Evolutionary conservation across 1,140 invertebrate species (phyloP), one percentile per base, ranked within the genome.

Genomic region (Bombus waltoni): DNA sequence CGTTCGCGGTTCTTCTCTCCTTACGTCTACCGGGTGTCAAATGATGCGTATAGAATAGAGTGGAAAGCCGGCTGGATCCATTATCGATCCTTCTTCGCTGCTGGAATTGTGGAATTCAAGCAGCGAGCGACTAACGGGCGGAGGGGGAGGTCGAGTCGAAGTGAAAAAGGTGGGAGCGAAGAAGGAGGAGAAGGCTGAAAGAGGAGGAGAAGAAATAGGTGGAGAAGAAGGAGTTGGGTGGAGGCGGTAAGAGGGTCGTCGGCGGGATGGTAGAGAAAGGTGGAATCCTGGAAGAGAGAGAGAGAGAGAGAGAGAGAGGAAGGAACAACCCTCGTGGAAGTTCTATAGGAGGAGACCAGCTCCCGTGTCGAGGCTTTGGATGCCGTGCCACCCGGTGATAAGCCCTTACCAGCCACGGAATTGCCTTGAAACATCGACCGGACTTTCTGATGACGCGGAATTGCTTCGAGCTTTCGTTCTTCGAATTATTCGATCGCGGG

Each of bases 21-120:
- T 90, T 86, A 86, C 91, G 91, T 94, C 93, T 92, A 93, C 93
- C 91, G 92, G 88, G 92, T 94, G 93, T 93, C 93, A 94, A 94
- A 93, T 93, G 93, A 94, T 94, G 93, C 93, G 92, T 93, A 92
- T 92, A 91, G 92, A 94, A 94, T 93, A 90, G 91, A 93, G 92
- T 93, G 90, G 90, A 94, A 92, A 93, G 92, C 91, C 90, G 87
- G 88, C 83, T 88, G 87, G 92, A 93, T 94, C 93, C 90, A 94
- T 94, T 94, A 94, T 94, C 90, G 93, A 94, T 92, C 91, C 83
- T 86, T 59, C 82, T 78, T 57, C 44, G 73, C 85, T 59, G 76
- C 40, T 83, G 83, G 89, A 87, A 91, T 92, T 90, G 38, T 83
- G 85, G 89, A 87, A 91, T 92, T 90, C 88, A 77, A 90, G 85